phyloP scores from a whole-genome alignment of 2,888 invertebrate species.

The Eilema sororculum region DNA sequence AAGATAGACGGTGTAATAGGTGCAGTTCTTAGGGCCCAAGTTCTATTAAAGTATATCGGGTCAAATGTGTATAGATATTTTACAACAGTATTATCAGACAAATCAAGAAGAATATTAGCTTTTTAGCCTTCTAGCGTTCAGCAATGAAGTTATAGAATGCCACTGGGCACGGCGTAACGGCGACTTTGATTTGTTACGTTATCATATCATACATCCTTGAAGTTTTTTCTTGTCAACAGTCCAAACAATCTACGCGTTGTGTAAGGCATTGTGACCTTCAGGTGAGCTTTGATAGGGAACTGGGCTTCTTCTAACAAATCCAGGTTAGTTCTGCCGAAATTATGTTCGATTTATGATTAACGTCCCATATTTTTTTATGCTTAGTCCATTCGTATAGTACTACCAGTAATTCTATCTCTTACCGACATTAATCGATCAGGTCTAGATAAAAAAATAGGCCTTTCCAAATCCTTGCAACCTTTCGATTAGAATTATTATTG shows the following conservation, averaged over 20 bases:
- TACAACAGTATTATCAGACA: slow-evolving; percentile 1
- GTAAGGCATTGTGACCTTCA: slow-evolving; percentile 47
- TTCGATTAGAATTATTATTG: slow-evolving; percentile 26
- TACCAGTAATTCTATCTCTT: slow-evolving; percentile 32
- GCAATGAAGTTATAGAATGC: background rate
- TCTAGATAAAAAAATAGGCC: slow-evolving; percentile 32
- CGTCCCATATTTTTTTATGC: slow-evolving; percentile 12
- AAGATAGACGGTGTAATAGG: slow-evolving; percentile 49
- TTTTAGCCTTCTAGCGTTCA: background rate
- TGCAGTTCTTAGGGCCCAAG: slow-evolving; percentile 24
- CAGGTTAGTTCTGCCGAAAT: slow-evolving; percentile 5
- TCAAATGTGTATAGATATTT: background rate
- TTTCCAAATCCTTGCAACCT: slow-evolving; percentile 39
- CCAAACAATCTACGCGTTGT: slow-evolving; percentile 55
- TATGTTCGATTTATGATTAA: background rate
- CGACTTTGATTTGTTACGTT: slow-evolving; percentile 49
- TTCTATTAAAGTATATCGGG: background rate
- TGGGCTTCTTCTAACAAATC: slow-evolving; percentile 27
- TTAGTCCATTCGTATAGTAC: slow-evolving; percentile 19
- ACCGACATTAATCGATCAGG: slow-evolving; percentile 27
- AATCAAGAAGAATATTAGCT: background rate
- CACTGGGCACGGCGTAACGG: background rate
- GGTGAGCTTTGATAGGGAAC: slow-evolving; percentile 45
- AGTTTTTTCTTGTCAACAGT: slow-evolving; percentile 51
- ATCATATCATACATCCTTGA: slow-evolving; percentile 54